phyloP scores from a whole-genome alignment of 1,140 invertebrate genomes.

The Paraescarpia echinospica region DNA sequence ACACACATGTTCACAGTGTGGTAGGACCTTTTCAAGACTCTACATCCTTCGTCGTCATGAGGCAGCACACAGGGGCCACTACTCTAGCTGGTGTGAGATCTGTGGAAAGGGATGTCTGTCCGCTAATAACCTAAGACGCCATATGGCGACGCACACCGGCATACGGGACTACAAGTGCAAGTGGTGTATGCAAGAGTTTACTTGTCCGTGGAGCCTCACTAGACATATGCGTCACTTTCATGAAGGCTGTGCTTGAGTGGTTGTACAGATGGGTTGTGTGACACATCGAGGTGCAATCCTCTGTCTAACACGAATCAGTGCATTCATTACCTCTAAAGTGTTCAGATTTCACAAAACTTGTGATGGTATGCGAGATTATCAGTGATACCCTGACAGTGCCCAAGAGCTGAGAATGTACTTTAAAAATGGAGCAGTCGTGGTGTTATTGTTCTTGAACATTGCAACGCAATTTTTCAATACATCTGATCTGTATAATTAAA shows the following conservation, averaged over 20 bases:
- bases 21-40: not conserved
- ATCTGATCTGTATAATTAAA: not conserved
- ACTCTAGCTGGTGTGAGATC: not conserved
- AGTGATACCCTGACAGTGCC: not conserved
- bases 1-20: not conserved
- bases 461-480: not conserved
- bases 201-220: not conserved
- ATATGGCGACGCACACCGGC: conserved; percentile 9
- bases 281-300: not conserved
- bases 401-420: not conserved
- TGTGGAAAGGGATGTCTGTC: conserved; percentile 12
- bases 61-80: not conserved
- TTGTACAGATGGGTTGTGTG: not conserved
- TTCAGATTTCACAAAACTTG: not conserved
- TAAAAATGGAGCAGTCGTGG: not conserved
- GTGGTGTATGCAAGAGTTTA: not conserved
- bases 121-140: not conserved
- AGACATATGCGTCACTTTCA: not conserved
- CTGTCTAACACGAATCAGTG: too few relatives aligned
- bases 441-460: not conserved
- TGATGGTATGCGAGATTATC: not conserved
- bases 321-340: not conserved
- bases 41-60: not conserved
- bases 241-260: not conserved
- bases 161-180: not conserved